phyloP scores from a whole-genome alignment of 2,797 vertebrate genomes.

The Spheniscus humboldti region DNA sequence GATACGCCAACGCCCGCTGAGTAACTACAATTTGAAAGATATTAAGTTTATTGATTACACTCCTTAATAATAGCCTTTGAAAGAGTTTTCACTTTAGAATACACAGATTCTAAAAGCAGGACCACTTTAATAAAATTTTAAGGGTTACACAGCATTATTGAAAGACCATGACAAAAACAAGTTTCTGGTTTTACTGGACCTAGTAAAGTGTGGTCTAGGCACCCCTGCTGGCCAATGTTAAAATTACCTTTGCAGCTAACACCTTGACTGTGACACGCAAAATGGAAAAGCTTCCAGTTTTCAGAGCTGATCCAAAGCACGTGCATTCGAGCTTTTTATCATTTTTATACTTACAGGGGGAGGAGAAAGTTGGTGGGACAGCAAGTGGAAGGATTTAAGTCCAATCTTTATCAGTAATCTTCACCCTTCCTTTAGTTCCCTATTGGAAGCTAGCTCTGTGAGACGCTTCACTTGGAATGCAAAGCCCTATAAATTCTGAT shows the following conservation, averaged over 20 bases:
- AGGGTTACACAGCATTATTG: not conserved
- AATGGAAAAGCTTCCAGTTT: not conserved
- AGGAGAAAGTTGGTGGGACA: not conserved
- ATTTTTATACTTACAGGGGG: not conserved
- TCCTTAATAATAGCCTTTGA: not conserved
- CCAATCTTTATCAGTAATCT: not conserved
- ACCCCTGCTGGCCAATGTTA: not conserved
- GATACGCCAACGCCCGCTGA: not conserved
- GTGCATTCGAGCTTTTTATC: not conserved
- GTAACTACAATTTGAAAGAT: not conserved
- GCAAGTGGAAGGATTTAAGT: not conserved
- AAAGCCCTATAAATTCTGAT: not conserved
- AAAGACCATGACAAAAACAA: not conserved
- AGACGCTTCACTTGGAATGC: not conserved
- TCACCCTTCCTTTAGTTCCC: not conserved
- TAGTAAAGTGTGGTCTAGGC: accelerated
- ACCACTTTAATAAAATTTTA: not conserved
- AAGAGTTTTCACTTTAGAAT: not conserved
- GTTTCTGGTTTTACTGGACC: not conserved
- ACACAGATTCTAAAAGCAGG: not conserved
- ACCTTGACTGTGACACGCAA: not conserved
- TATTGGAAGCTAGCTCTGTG: not conserved
- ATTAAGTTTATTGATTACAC: not conserved
- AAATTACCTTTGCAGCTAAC: not conserved
- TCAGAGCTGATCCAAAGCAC: not conserved